Conservation (phyloP, 2,113 vertebrate genomes). For the Pagrus major region DNA sequence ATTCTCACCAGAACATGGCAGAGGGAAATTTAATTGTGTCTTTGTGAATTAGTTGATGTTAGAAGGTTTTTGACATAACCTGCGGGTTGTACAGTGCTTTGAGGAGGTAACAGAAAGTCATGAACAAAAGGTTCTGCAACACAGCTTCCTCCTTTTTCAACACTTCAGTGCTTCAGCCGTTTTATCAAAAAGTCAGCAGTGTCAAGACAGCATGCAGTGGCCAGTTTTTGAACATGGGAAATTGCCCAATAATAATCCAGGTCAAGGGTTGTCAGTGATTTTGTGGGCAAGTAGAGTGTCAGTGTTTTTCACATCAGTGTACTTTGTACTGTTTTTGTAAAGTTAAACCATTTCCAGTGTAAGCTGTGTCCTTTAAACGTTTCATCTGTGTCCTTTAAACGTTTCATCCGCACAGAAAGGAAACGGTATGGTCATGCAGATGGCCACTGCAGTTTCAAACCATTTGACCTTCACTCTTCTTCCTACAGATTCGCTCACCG, state of each 20-base stretch:
- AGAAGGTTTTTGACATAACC: background rate
- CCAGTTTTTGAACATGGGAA: background rate
- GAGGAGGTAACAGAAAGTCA: background rate
- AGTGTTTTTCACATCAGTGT: background rate
- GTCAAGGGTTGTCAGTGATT: background rate
- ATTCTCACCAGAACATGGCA: background rate
- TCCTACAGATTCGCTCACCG: slow-evolving; percentile 41
- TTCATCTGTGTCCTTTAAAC: slow-evolving; percentile 18
- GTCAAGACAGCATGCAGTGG: background rate
- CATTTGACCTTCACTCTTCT: slow-evolving; percentile 55
- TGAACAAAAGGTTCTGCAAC: background rate
- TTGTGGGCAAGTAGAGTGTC: background rate
- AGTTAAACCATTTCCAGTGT: background rate
- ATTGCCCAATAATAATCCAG: background rate
- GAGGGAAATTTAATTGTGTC: background rate
- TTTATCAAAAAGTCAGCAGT: background rate
- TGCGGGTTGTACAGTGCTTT: background rate
- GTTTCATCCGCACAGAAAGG: slow-evolving; percentile 3
- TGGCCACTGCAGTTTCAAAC: slow-evolving; percentile 30
- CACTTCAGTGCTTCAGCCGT: background rate
- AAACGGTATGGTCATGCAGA: slow-evolving; percentile 23
- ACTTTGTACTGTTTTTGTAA: background rate
- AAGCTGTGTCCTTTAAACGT: slow-evolving; percentile 13
- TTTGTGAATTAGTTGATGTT: background rate
- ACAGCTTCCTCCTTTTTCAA: background rate